Conservation (phyloP, 2,113 vertebrate species). For the Thamnaconus septentrionalis region DNA sequence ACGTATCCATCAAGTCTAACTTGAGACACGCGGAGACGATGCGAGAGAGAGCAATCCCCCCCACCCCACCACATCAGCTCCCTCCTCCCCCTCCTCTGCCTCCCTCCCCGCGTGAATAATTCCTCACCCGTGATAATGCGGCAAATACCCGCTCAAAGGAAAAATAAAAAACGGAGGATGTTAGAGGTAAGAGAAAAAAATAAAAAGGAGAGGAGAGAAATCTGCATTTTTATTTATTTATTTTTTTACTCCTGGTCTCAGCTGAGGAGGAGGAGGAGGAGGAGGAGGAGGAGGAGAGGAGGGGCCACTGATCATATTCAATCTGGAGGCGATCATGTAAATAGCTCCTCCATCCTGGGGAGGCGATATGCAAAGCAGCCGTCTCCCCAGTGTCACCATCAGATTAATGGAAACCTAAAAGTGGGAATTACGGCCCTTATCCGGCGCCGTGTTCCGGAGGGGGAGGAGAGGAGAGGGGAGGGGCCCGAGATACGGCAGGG, state of each 20-base stretch:
- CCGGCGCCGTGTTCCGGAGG: conserved; percentile 67
- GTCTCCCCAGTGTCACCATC: conserved; percentile 80
- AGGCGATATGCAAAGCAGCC: conserved; percentile 83
- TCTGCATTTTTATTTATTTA: conserved; percentile 52
- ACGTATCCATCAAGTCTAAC: conserved; percentile 68
- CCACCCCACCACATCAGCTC: no score
- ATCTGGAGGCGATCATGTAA: conserved; percentile 82
- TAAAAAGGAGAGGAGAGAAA: conserved; percentile 11
- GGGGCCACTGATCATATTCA: conserved; percentile 79
- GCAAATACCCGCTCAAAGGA: conserved; percentile 49
- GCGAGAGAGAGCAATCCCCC: conserved; percentile 27
- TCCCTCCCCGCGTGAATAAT: conserved; percentile 56
- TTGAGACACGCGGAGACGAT: conserved; percentile 56
- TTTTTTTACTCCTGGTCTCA: conserved; percentile 20
- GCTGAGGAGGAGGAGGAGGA: conserved; percentile 51
- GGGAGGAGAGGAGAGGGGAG: no score
- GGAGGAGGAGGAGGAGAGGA: conserved; percentile 59
- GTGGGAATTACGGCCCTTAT: conserved; percentile 82
- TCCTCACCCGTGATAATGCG: conserved; percentile 70
- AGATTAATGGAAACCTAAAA: conserved; percentile 86
- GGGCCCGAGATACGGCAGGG: conserved; percentile 59
- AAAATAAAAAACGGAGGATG: background rate
- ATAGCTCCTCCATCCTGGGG: conserved; percentile 78
- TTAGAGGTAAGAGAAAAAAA: no score
- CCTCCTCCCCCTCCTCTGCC: no score